Percentiles rank a stretch among this genome's conserved stretches.
Conservation (phyloP, 2,888 invertebrate genomes). For the Anoncus sp. region DNA sequence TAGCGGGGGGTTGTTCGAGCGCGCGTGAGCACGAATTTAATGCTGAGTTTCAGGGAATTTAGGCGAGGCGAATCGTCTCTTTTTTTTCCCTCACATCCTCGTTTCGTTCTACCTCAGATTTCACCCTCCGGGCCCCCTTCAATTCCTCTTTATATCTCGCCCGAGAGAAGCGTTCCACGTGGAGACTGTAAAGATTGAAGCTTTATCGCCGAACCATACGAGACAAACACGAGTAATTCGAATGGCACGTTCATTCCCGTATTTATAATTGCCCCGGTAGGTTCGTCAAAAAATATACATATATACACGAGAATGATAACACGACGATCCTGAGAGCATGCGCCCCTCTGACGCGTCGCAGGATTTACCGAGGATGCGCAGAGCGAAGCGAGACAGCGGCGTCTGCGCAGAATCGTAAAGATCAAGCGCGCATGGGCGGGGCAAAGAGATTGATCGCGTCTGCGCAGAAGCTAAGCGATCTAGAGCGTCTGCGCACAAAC, state of each 20-base stretch:
- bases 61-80: slow-evolving; percentile 73
- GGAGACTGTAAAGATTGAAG: slow-evolving; percentile 75
- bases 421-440: background rate
- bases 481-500: too few species aligned
- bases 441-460: background rate
- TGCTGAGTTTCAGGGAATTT: slow-evolving; percentile 74
- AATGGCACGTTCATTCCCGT: slow-evolving; percentile 81
- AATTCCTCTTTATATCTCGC: slow-evolving; percentile 41
- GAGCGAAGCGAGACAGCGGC: background rate
- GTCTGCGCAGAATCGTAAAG: background rate
- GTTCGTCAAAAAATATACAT: slow-evolving; percentile 74
- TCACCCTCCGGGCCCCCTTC: slow-evolving; percentile 24
- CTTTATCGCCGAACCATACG: slow-evolving; percentile 77
- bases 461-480: too few species aligned
- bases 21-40: slow-evolving; percentile 74
- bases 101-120: slow-evolving; percentile 10
- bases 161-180: slow-evolving; percentile 29
- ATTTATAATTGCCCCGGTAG: slow-evolving; percentile 80
- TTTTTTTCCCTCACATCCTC: slow-evolving; percentile 20
- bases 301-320: slow-evolving; percentile 55
- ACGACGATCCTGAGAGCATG: slow-evolving; percentile 34
- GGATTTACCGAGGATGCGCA: too few species aligned
- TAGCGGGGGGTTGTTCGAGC: slow-evolving; percentile 74
- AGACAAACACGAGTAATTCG: slow-evolving; percentile 76
- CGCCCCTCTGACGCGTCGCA: slow-evolving; percentile 29